phyloP scores from a whole-genome alignment of 2,797 vertebrate genomes.

The Tapirus indicus region DNA sequence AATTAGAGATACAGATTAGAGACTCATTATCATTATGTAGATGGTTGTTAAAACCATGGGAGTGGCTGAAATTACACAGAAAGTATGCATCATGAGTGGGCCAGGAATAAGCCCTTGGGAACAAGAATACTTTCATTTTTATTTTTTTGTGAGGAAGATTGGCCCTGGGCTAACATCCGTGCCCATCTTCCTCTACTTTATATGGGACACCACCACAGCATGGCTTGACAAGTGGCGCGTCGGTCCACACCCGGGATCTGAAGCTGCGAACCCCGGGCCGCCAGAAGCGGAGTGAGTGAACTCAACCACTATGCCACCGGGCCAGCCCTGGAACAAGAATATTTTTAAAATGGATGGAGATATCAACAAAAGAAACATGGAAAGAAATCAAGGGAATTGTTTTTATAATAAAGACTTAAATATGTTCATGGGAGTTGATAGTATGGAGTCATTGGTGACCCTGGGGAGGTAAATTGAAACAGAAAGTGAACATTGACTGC shows the following conservation, averaged over 20 bases:
- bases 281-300: no score
- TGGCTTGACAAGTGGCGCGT: no score
- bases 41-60: background rate
- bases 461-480: background rate
- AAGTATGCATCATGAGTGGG: background rate
- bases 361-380: background rate
- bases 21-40: background rate
- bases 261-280: no score
- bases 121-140: background rate
- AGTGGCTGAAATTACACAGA: background rate
- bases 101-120: background rate
- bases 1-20: background rate
- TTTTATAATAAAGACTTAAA: background rate
- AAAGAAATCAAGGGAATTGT: background rate
- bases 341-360: background rate
- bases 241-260: no score
- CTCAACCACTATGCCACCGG: no score
- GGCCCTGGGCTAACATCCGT: no score
- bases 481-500: background rate
- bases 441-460: background rate
- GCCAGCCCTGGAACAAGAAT: background rate
- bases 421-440: background rate
- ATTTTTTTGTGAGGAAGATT: no score
- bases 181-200: no score
- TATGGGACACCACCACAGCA: no score